Base-by-base conservation (phyloP, 2,797 vertebrate genomes). In the Cryptoblepharus egeriae region DNA sequence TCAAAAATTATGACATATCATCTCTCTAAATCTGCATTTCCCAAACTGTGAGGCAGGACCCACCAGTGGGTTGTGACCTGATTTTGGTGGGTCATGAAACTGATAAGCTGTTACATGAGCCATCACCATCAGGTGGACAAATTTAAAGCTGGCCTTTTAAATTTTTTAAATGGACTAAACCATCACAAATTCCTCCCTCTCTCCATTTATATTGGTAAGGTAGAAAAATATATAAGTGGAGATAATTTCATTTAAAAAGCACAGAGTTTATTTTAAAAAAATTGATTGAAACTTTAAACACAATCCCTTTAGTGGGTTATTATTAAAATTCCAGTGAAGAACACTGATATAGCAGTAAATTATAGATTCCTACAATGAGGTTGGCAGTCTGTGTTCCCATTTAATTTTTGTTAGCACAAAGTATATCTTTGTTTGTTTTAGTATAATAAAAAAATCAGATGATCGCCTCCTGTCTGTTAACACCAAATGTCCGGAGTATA, bases 251-350 rank as follows among this genome's bases (percentile, higher is more conserved):
- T 28, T n/a, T 28, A 5, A 13, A 45, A 49, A 49, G 49, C 8
- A n/a, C n/a, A 22, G 30, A 57, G 4, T 32, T 55, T 32, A 32
- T 49, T 49, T 16, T 52, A 15, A 52, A 32, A n/a, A 65, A 64
- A 72, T 28, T 72, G 70, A 32, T 52, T 49, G n/a, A 32, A 73
- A 73, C n/a, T 73, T 57, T 57, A 73, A 73, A 45, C n/a, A n/a
- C 49, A 73, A 72, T 20, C 22, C 49, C 30, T 32, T 35, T 35
- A 73, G 71, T 22, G 24, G 20, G 30, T 35, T 32, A 73, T 57
- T 73, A 73, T 73, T 77, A 77, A 64, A 77, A 77, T 52, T 77
- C 60, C 4, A 32, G 71, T 64, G 75, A 49, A n/a, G 61, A 77
- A 32, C n/a, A 24, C 20, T 3, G 60, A 64, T 77, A 32, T 12